Conservation (phyloP, 2,113 vertebrate species). For the Platichthys stellatus region DNA sequence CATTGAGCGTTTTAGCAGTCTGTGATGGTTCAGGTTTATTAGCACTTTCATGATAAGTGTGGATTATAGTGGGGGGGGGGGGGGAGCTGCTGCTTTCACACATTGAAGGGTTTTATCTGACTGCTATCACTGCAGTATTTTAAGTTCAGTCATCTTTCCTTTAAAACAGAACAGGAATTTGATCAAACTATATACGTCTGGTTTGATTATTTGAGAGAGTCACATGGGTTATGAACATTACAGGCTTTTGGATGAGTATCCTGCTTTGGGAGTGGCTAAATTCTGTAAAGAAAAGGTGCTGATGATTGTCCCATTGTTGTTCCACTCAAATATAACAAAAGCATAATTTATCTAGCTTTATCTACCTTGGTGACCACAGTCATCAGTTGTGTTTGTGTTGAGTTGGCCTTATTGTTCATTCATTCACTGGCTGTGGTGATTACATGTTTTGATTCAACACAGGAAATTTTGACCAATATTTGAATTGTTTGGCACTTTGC, state of each 20-base stretch:
- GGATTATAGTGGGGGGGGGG: background rate
- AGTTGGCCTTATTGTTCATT: background rate
- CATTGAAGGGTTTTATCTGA: background rate
- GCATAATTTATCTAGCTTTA: background rate
- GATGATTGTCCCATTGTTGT: background rate
- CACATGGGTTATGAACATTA: conserved; percentile 7
- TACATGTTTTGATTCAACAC: conserved; percentile 1
- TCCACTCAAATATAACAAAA: background rate
- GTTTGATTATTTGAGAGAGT: background rate
- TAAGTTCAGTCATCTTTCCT: background rate
- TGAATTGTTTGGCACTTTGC: conserved; percentile 14
- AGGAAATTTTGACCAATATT: background rate
- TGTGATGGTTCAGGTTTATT: background rate
- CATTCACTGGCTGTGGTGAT: conserved; percentile 6
- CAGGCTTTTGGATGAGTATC: background rate
- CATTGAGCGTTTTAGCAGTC: background rate
- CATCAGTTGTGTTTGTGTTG: background rate
- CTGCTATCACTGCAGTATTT: background rate
- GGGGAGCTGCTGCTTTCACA: background rate
- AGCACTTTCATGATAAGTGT: background rate
- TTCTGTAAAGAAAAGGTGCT: conserved; percentile 3
- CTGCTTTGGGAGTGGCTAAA: background rate
- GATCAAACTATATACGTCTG: background rate
- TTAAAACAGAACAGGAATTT: background rate
- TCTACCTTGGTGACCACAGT: background rate